phyloP scores from a whole-genome alignment of 2,888 invertebrate species.

The Pemphredon lugubris region DNA sequence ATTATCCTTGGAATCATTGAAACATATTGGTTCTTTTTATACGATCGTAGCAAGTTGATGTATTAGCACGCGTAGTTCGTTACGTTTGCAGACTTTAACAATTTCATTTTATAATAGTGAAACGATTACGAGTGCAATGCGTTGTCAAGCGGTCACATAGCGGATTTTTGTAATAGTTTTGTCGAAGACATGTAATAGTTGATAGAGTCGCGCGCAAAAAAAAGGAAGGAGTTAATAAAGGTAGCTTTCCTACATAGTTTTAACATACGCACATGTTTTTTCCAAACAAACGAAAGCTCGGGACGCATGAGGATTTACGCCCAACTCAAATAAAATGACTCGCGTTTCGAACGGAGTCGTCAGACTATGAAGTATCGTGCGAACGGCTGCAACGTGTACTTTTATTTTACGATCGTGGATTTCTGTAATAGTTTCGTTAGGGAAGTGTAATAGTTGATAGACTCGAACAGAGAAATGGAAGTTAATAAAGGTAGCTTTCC shows the following conservation, averaged over 20 bases:
- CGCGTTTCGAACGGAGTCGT: neutral
- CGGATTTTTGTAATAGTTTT: slow-evolving; percentile 63
- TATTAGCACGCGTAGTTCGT: slow-evolving; percentile 40
- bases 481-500: slow-evolving; percentile 69
- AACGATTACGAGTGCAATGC: neutral
- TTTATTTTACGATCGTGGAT: slow-evolving; percentile 28
- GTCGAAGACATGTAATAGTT: slow-evolving; percentile 63
- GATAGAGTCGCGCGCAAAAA: slow-evolving; percentile 59
- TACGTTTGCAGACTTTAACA: slow-evolving; percentile 38
- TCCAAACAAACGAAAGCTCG: slow-evolving; percentile 31
- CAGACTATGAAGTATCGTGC: slow-evolving; percentile 26
- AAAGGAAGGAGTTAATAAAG: slow-evolving; percentile 64
- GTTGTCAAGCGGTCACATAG: slow-evolving; percentile 37
- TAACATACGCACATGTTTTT: slow-evolving; percentile 59
- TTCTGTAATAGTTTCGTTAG: slow-evolving; percentile 65
- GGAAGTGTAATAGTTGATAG: slow-evolving; percentile 64
- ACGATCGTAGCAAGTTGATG: slow-evolving; percentile 34
- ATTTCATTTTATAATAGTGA: slow-evolving; percentile 45
- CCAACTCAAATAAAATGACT: slow-evolving; percentile 8
- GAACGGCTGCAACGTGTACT: slow-evolving; percentile 25
- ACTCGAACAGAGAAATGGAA: slow-evolving; percentile 53
- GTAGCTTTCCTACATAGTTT: slow-evolving; percentile 69
- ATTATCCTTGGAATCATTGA: slow-evolving; percentile 23
- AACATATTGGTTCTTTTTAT: slow-evolving; percentile 16
- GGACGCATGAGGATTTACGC: slow-evolving; percentile 12